A percentile compares a stretch with the other conserved stretches of the same genome.
Conservation (phyloP, 2,113 vertebrate genomes). For the Sterna hirundo region DNA sequence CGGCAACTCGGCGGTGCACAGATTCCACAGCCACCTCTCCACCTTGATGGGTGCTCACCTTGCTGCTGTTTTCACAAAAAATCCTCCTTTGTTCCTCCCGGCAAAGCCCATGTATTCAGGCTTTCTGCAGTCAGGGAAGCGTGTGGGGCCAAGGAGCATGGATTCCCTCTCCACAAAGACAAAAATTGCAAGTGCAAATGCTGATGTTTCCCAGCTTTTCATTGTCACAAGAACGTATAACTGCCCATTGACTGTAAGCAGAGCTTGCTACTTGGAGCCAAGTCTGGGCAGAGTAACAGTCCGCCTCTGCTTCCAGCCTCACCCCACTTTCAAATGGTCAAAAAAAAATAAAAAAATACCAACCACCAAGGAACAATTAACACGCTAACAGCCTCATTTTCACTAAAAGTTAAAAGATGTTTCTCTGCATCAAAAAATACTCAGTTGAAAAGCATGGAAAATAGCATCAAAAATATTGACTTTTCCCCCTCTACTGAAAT, state of each 20-base stretch:
- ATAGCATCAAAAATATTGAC: slow-evolving; percentile 33
- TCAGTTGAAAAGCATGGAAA: slow-evolving; percentile 31
- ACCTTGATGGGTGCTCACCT: neutral
- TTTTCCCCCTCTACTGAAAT: slow-evolving; percentile 15
- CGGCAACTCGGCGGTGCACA: fast-evolving
- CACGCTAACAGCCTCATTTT: slow-evolving; percentile 48
- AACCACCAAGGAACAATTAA: slow-evolving; percentile 57
- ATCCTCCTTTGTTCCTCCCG: neutral
- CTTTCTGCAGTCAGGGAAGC: neutral
- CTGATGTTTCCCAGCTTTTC: slow-evolving; percentile 42
- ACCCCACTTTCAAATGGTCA: neutral
- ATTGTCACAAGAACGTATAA: neutral
- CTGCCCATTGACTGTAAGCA: slow-evolving; percentile 5
- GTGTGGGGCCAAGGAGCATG: neutral
- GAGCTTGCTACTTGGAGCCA: neutral
- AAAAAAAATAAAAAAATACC: neutral
- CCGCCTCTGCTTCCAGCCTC: slow-evolving; percentile 8
- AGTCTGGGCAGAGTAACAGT: neutral
- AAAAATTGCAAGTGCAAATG: slow-evolving; percentile 35
- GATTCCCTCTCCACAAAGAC: neutral
- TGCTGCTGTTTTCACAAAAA: neutral
- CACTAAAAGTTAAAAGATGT: slow-evolving; percentile 52
- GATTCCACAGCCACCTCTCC: neutral
- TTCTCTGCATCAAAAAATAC: slow-evolving; percentile 8
- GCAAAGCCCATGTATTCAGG: neutral